Percentiles rank a stretch among this genome's conserved stretches.
These are phyloP conservation scores for Streblospio benedicti DNA, from an alignment of 1,140 invertebrate species.

Conservation along the genomic window DNA sequence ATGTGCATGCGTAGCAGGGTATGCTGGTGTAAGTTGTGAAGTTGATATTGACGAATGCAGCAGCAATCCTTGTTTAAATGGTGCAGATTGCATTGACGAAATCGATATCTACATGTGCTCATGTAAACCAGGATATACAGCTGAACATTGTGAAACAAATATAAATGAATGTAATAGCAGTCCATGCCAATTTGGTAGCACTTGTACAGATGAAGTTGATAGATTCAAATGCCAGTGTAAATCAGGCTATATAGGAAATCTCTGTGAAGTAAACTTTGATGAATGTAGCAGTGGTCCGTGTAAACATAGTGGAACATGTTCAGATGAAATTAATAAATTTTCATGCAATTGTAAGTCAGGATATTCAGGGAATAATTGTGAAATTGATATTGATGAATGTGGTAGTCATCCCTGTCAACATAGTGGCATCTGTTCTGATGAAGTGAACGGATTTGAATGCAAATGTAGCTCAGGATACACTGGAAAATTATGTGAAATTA, in stretches of 20 bases:
- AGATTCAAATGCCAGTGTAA: not conserved
- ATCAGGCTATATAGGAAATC: constrained; percentile 7
- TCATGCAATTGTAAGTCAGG: constrained; percentile 46
- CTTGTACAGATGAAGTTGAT: not conserved
- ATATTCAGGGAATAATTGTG: constrained; percentile 50
- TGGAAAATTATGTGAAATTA: constrained; percentile 10
- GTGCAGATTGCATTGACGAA: constrained; percentile 56
- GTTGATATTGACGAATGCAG: constrained; percentile 27
- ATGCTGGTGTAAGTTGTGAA: constrained; percentile 18
- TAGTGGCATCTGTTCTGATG: constrained; percentile 25
- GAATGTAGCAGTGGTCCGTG: constrained; percentile 55
- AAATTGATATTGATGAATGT: constrained; percentile 33
- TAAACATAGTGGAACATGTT: constrained; percentile 78
- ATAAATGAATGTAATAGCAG: constrained; percentile 6
- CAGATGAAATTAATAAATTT: constrained; percentile 63
- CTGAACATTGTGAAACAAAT: not conserved
- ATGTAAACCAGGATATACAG: constrained; percentile 9
- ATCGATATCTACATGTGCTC: constrained; percentile 60
- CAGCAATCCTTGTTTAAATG: constrained; percentile 43
- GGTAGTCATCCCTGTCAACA: constrained; percentile 23
- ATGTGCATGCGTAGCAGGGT: constrained; percentile 16
- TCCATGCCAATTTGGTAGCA: not conserved
- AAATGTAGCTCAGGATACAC: constrained; percentile 38
- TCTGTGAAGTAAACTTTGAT: constrained; percentile 1
- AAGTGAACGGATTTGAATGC: constrained; percentile 52